A percentile compares a stretch with the other conserved stretches of the same genome.
Conservation (phyloP, 2,797 vertebrate species). For the Poecilia wingei region DNA sequence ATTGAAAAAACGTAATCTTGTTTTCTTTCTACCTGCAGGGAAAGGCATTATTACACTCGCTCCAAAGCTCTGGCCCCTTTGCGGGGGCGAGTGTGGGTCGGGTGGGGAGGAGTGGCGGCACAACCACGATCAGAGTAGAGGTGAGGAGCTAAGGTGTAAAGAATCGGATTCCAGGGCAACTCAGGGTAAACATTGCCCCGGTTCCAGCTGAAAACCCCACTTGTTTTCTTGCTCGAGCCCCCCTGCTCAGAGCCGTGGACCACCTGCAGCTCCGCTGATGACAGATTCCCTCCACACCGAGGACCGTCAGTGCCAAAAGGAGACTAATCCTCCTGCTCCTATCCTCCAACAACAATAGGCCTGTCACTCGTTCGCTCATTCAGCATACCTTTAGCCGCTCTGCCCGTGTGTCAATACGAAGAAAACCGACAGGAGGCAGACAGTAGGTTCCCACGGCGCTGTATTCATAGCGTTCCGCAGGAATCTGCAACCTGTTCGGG, state of each 20-base stretch:
- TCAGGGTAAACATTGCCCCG: constrained; percentile 59
- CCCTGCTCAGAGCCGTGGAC: constrained; percentile 61
- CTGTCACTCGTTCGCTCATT: constrained; percentile 70
- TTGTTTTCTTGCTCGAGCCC: constrained; percentile 62
- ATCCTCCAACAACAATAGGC: constrained; percentile 58
- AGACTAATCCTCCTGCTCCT: constrained; percentile 73
- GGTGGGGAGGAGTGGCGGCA: constrained; percentile 49
- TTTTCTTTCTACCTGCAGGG: constrained; percentile 48
- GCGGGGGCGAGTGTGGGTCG: constrained; percentile 38
- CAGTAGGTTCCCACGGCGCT: constrained; percentile 70
- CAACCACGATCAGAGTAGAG: constrained; percentile 57
- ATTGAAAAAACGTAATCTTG: constrained; percentile 64
- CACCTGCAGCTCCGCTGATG: constrained; percentile 74
- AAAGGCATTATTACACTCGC: constrained; percentile 51
- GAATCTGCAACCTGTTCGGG: constrained; percentile 77
- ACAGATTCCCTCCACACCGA: constrained; percentile 72
- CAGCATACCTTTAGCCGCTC: constrained; percentile 61
- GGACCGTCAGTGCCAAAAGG: constrained; percentile 60
- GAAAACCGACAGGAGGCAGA: constrained; percentile 60
- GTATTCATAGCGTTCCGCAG: constrained; percentile 70
- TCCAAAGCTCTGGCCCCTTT: constrained; percentile 35
- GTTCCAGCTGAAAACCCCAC: constrained; percentile 60
- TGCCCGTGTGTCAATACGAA: constrained; percentile 61
- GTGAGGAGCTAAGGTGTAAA: constrained; percentile 63
- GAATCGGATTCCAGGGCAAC: constrained; percentile 64